Percentiles rank a stretch among this genome's conserved stretches.
Conservation (phyloP, 2,888 invertebrate species). For the Caradrina kadenii region DNA sequence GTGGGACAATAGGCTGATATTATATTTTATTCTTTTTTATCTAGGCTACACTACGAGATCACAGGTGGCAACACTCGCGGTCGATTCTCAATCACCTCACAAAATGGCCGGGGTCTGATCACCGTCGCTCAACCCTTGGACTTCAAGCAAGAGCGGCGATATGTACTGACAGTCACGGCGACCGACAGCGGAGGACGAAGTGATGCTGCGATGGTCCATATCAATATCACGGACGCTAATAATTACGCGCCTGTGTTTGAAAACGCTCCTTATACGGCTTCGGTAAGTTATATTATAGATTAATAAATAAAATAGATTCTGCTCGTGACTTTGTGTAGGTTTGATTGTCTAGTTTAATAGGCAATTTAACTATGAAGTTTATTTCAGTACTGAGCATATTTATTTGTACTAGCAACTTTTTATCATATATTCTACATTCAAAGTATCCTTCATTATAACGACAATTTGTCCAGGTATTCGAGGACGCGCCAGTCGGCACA, state of each 20-base stretch:
- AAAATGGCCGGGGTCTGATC: conserved; percentile 96
- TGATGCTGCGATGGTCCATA: conserved; percentile 97
- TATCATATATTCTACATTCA: not conserved
- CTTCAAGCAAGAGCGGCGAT: conserved; percentile 97
- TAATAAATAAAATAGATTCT: too few species aligned
- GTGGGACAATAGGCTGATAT: too few species aligned
- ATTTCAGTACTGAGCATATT: too few species aligned
- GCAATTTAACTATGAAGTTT: too few species aligned
- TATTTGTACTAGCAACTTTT: not conserved
- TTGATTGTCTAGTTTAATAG: too few species aligned
- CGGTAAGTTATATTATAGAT: conserved; percentile 83
- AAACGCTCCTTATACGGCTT: conserved; percentile 97
- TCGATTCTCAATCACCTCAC: conserved; percentile 96
- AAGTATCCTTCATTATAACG: not conserved
- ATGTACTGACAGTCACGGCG: conserved; percentile 96
- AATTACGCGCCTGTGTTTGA: conserved; percentile 98
- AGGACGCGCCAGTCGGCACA: conserved; percentile 97
- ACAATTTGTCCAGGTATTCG: conserved; percentile 92
- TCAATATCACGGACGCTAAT: conserved; percentile 98
- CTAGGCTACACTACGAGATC: conserved; percentile 95
- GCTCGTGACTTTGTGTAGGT: too few species aligned
- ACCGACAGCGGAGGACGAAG: conserved; percentile 97
- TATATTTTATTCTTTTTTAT: conserved; percentile 29
- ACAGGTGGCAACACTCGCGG: conserved; percentile 96
- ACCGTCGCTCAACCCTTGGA: conserved; percentile 97